A percentile compares a stretch with the other conserved stretches of the same genome.
These are phyloP conservation scores for Drosophila funebris DNA, from an alignment of 1,140 invertebrate species.

Conservation along the genomic window DNA sequence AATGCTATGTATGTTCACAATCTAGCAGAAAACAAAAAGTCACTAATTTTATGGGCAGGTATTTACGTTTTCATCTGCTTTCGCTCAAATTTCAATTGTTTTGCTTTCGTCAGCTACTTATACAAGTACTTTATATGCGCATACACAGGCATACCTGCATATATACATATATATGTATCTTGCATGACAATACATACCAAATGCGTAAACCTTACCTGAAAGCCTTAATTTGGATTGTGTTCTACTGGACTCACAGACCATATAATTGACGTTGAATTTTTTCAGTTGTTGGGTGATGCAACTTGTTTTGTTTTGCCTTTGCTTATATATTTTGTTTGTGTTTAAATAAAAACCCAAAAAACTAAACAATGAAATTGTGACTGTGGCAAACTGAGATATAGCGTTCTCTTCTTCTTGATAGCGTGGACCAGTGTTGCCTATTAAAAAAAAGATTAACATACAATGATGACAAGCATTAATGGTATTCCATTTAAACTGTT, in stretches of 20 bases:
- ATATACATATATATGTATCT: not conserved
- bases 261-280: constrained; percentile 58
- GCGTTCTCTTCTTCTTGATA: constrained; percentile 55
- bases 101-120: constrained; percentile 39
- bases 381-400: constrained; percentile 58
- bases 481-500: not conserved
- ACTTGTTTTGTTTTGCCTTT: constrained; percentile 12
- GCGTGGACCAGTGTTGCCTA: constrained; percentile 50
- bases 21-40: not conserved
- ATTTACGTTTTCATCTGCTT: not conserved
- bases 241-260: constrained; percentile 1
- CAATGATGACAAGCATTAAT: not conserved
- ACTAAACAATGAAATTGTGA: constrained; percentile 78
- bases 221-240: not conserved
- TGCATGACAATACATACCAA: not conserved
- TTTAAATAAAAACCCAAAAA: constrained; percentile 72
- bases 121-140: constrained; percentile 12
- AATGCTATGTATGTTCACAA: constrained; percentile 5
- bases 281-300: constrained; percentile 17
- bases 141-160: not conserved
- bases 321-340: constrained; percentile 19
- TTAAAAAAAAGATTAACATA: not conserved
- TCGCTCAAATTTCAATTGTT: constrained; percentile 20
- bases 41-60: not conserved
- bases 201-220: constrained; percentile 23